phyloP scores from a whole-genome alignment of 2,888 invertebrate genomes.

The Gasteruption jaculator region DNA sequence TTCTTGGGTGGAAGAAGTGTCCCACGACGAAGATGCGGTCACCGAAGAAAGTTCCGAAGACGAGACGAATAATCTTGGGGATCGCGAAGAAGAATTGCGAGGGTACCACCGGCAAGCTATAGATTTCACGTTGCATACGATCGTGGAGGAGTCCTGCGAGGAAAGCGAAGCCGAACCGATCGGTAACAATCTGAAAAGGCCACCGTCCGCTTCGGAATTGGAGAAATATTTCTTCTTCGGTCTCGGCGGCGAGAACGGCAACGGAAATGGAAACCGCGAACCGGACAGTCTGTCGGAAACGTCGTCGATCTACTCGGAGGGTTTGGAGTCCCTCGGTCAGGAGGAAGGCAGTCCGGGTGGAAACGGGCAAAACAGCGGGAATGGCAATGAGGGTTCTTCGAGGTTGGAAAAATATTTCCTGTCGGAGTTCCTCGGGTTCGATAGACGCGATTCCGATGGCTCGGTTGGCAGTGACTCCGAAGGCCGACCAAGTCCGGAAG shows the following conservation, averaged over 20 bases:
- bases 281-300: slow-evolving; percentile 68
- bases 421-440: slow-evolving; percentile 80
- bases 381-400: slow-evolving; percentile 60
- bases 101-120: slow-evolving; percentile 79
- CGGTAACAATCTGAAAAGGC: slow-evolving; percentile 56
- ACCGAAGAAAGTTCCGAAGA: slow-evolving; percentile 69
- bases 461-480: slow-evolving; percentile 90
- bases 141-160: slow-evolving; percentile 91
- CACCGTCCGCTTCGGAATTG: slow-evolving; percentile 75
- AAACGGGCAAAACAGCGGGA: slow-evolving; percentile 57
- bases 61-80: slow-evolving; percentile 54
- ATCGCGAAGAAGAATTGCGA: slow-evolving; percentile 76
- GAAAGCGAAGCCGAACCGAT: slow-evolving; percentile 79
- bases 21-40: slow-evolving; percentile 71
- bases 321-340: slow-evolving; percentile 67
- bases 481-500: slow-evolving; percentile 80
- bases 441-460: slow-evolving; percentile 74
- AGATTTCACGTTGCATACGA: slow-evolving; percentile 88
- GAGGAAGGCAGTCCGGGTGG: slow-evolving; percentile 50
- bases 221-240: slow-evolving; percentile 90
- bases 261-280: slow-evolving; percentile 52
- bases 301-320: slow-evolving; percentile 81
- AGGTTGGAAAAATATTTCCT: slow-evolving; percentile 86
- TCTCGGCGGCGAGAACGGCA: slow-evolving; percentile 66
- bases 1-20: slow-evolving; percentile 87